These are phyloP conservation scores for Aplidium turbinatum DNA, from an alignment of 23 tunicate genomes.

Conservation along the genomic window DNA sequence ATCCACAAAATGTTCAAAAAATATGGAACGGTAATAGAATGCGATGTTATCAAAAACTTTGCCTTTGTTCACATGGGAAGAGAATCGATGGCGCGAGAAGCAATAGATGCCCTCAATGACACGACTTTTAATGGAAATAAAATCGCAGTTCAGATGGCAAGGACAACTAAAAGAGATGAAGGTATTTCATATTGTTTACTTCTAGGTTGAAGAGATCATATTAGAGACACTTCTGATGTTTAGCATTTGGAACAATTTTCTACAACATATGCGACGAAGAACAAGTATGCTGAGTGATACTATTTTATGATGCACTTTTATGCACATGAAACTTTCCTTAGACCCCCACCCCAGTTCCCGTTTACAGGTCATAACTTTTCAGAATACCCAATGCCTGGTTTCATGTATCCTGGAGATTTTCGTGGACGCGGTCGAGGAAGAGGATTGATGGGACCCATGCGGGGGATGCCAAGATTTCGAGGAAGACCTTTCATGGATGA, in stretches of 20 bases:
- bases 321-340: no score
- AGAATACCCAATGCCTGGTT: no score
- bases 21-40: constrained; percentile 87
- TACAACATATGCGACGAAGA: no score
- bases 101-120: constrained; percentile 61
- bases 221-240: no score
- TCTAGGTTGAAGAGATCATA: no score
- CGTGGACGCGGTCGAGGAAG: constrained; percentile 44
- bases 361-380: no score
- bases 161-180: constrained; percentile 6
- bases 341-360: no score
- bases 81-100: constrained; percentile 77
- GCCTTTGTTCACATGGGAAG: constrained; percentile 89
- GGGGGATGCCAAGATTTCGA: constrained; percentile 39
- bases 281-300: no score
- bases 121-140: constrained; percentile 71
- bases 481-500: constrained; percentile 43
- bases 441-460: constrained; percentile 33
- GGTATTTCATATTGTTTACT: no score
- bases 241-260: no score
- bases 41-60: constrained; percentile 84
- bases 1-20: constrained; percentile 74
- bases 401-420: constrained; percentile 1
- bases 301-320: no score
- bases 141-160: constrained; percentile 82